These are phyloP conservation scores for Coregonus ussuriensis DNA, from an alignment of 2,797 vertebrate species.

Conservation along the genomic window DNA sequence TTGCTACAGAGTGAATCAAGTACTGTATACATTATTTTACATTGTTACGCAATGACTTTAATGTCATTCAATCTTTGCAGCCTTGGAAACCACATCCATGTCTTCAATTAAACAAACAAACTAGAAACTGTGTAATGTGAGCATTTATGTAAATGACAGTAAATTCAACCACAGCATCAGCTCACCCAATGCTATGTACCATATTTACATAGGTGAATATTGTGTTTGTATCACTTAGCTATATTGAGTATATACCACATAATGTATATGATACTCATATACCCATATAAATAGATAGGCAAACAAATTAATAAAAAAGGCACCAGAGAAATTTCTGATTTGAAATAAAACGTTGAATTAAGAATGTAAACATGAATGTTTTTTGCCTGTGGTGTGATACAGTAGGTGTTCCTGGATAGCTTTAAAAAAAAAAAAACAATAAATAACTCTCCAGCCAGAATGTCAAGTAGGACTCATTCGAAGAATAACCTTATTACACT, in stretches of 20 bases:
- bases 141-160: not conserved
- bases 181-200: not conserved
- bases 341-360: constrained; percentile 46
- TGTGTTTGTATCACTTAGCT: constrained; percentile 18
- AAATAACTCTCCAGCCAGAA: constrained; percentile 38
- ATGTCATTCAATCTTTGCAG: not conserved
- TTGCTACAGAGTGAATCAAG: constrained; percentile 1
- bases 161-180: not conserved
- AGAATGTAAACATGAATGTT: constrained; percentile 88
- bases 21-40: not conserved
- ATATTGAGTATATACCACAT: constrained; percentile 22
- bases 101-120: constrained; percentile 1
- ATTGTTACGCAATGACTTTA: not conserved
- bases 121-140: not conserved
- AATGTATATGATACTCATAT: constrained; percentile 36
- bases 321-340: constrained; percentile 49
- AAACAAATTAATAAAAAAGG: constrained; percentile 57
- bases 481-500: not conserved
- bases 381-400: constrained; percentile 37
- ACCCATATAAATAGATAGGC: constrained; percentile 33
- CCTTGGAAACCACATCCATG: not conserved
- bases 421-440: constrained; percentile 12
- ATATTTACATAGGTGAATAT: constrained; percentile 52
- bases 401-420: constrained; percentile 49
- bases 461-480: not conserved